Evolutionary conservation across 2,113 vertebrate species (phyloP).

Genomic region (Egretta garzetta): DNA sequence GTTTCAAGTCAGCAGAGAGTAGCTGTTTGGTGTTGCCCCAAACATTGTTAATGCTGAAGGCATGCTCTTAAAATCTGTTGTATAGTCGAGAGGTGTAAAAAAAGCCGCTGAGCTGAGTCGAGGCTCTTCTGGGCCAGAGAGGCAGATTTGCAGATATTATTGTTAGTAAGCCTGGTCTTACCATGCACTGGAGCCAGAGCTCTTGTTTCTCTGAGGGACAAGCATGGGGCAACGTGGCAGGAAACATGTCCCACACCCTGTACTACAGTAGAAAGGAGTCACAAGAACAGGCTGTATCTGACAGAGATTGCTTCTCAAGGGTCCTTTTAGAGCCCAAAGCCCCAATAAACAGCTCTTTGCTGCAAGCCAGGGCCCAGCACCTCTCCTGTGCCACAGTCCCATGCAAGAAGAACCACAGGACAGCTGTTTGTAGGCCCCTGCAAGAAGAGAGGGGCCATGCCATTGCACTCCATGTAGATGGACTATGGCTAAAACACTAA

Average conservation of each 20-base stretch:
- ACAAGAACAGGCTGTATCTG: background rate
- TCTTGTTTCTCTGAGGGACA: background rate
- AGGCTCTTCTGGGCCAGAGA: background rate
- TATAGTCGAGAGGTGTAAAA: background rate
- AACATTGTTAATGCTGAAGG: background rate
- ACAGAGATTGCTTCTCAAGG: background rate
- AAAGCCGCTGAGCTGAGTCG: background rate
- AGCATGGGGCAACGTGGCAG: background rate
- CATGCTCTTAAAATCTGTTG: background rate
- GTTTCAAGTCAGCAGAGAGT: background rate
- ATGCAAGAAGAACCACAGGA: background rate
- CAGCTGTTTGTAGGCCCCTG: background rate
- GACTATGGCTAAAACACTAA: background rate
- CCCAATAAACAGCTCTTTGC: background rate
- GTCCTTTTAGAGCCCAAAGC: background rate
- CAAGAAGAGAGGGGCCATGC: background rate
- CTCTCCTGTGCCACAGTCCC: background rate
- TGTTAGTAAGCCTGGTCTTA: background rate
- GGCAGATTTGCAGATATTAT: background rate
- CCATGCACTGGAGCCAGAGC: background rate
- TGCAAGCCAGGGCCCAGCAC: background rate
- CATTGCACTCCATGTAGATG: background rate
- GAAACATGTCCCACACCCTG: background rate
- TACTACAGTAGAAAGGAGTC: background rate
- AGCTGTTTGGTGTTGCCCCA: background rate